Conservation (phyloP, 2,797 vertebrate genomes). For the Linurgus olivaceus region DNA sequence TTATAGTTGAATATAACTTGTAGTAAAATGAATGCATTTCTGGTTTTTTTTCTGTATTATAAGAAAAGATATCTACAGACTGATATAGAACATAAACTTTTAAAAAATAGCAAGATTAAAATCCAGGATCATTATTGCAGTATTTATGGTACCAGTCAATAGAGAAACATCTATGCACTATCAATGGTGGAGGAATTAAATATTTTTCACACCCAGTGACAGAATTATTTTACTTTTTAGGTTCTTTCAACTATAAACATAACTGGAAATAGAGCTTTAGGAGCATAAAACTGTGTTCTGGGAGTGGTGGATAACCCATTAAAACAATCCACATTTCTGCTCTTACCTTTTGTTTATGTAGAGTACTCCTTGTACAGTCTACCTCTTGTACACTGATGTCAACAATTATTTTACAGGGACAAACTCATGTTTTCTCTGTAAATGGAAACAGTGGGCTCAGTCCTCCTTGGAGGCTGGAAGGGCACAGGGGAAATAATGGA, state of each 20-base stretch:
- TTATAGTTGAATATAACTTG: neutral
- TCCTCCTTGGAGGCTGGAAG: neutral
- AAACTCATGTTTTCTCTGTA: neutral
- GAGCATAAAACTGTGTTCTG: neutral
- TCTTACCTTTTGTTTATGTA: neutral
- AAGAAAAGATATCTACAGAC: neutral
- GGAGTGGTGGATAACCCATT: neutral
- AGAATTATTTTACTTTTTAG: neutral
- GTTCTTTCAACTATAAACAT: neutral
- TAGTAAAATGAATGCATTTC: neutral
- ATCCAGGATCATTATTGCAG: neutral
- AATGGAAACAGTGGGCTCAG: neutral
- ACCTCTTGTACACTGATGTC: neutral
- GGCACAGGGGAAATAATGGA: neutral
- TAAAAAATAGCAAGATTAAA: neutral
- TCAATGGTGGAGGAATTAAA: neutral
- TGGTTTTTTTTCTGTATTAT: neutral
- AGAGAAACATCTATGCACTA: neutral
- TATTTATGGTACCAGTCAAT: neutral
- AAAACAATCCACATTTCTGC: neutral
- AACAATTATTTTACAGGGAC: neutral
- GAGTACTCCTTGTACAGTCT: neutral
- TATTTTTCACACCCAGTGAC: neutral
- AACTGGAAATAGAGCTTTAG: neutral
- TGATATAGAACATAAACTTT: neutral